Evolutionary conservation across 2,888 invertebrate genomes (phyloP).

Genomic region (Cephus pulcher): DNA sequence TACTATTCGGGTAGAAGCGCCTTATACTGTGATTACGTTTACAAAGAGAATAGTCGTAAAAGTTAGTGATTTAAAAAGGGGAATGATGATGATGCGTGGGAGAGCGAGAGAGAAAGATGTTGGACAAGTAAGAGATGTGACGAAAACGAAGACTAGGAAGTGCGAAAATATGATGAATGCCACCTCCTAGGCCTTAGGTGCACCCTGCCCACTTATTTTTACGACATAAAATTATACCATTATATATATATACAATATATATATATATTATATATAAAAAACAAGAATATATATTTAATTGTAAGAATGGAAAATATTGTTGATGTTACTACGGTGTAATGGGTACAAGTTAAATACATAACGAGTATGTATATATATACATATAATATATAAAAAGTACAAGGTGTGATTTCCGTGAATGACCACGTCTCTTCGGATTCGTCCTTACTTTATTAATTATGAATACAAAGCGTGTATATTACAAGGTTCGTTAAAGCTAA

Average conservation of each 20-base stretch:
- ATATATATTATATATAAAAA: constrained; percentile 45
- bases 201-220: constrained; percentile 35
- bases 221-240: constrained; percentile 42
- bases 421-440: not conserved
- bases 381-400: constrained; percentile 12
- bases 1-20: constrained; percentile 42
- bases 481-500: constrained; percentile 27
- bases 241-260: constrained; percentile 23
- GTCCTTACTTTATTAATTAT: constrained; percentile 12
- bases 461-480: constrained; percentile 27
- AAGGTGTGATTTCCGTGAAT: not conserved
- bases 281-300: constrained; percentile 30
- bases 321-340: constrained; percentile 63
- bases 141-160: constrained; percentile 14
- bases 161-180: constrained; percentile 56
- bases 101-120: not conserved
- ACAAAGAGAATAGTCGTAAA: constrained; percentile 55
- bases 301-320: constrained; percentile 42
- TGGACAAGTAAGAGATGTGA: not conserved
- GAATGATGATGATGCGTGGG: not conserved
- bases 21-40: constrained; percentile 62
- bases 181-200: constrained; percentile 23
- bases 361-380: constrained; percentile 52
- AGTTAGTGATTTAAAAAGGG: constrained; percentile 34
- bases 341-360: constrained; percentile 61